Conservation (phyloP, 2,888 invertebrate genomes). For the Petrolisthes manimaculis region DNA sequence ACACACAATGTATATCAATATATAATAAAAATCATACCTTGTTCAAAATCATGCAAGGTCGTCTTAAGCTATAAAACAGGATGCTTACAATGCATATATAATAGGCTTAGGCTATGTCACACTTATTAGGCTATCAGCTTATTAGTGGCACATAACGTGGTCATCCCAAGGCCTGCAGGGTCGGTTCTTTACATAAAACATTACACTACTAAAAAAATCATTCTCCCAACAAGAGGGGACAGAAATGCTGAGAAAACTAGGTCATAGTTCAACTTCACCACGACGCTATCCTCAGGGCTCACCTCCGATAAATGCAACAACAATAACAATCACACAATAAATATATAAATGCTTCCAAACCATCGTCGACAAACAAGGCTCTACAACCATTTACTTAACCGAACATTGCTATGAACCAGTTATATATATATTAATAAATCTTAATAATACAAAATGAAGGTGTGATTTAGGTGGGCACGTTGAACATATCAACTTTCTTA, state of each 20-base stretch:
- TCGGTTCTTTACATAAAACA: no score
- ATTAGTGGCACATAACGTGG: no score
- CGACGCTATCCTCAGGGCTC: constrained; percentile 41
- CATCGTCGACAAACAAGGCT: neutral
- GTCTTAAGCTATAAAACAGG: no score
- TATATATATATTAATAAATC: neutral
- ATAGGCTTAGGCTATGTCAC: no score
- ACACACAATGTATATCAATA: no score
- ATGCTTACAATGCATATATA: no score
- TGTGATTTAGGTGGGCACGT: constrained; percentile 13
- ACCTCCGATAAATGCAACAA: constrained; percentile 36
- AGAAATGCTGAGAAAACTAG: constrained; percentile 35
- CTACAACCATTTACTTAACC: constrained; percentile 8
- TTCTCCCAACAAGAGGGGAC: neutral
- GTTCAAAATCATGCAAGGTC: no score
- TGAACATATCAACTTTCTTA: neutral
- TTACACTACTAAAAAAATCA: no score
- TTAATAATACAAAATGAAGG: neutral
- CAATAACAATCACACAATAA: constrained; percentile 21
- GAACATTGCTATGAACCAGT: neutral
- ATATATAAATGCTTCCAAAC: constrained; percentile 15
- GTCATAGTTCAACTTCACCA: constrained; percentile 49
- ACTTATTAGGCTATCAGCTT: no score
- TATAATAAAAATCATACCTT: no score
- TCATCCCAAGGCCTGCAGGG: no score